These are phyloP conservation scores for Linnaemya vulpina DNA, from an alignment of 2,888 invertebrate species.

Conservation along the genomic window DNA sequence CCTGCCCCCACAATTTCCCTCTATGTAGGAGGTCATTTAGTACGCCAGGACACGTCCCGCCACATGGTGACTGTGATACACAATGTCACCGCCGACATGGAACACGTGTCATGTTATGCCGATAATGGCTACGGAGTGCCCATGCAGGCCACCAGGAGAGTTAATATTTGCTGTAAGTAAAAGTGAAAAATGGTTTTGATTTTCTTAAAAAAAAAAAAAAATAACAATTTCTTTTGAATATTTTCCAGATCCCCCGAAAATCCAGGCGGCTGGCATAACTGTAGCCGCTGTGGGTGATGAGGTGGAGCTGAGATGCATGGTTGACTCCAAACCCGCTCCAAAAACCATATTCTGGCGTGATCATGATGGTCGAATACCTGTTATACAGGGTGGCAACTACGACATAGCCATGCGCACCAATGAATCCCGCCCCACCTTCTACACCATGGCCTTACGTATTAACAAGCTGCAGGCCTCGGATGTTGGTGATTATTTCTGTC, in stretches of 20 bases:
- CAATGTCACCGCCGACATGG: slow-evolving; percentile 93
- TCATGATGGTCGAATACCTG: slow-evolving; percentile 88
- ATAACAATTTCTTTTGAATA: neutral
- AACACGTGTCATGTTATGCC: slow-evolving; percentile 93
- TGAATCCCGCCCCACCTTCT: slow-evolving; percentile 87
- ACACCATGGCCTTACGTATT: slow-evolving; percentile 89
- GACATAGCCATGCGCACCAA: slow-evolving; percentile 86
- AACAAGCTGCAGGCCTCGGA: slow-evolving; percentile 88
- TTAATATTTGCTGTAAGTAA: slow-evolving; percentile 91
- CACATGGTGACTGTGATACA: slow-evolving; percentile 94
- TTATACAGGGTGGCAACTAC: slow-evolving; percentile 90
- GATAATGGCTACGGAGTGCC: slow-evolving; percentile 94
- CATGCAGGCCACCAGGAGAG: slow-evolving; percentile 91
- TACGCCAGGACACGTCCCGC: slow-evolving; percentile 91
- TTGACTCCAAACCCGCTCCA: slow-evolving; percentile 91
- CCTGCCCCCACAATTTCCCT: slow-evolving; percentile 93
- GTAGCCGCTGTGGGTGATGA: slow-evolving; percentile 90
- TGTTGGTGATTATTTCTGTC: slow-evolving; percentile 92
- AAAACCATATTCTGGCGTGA: slow-evolving; percentile 93
- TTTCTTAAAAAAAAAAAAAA: too few relatives aligned
- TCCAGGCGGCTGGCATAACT: slow-evolving; percentile 90
- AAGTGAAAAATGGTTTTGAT: too few relatives aligned
- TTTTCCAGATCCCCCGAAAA: slow-evolving; percentile 88
- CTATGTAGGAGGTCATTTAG: slow-evolving; percentile 88
- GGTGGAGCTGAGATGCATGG: slow-evolving; percentile 90